Conservation (phyloP, 2,113 vertebrate species). For the Solea senegalensis region DNA sequence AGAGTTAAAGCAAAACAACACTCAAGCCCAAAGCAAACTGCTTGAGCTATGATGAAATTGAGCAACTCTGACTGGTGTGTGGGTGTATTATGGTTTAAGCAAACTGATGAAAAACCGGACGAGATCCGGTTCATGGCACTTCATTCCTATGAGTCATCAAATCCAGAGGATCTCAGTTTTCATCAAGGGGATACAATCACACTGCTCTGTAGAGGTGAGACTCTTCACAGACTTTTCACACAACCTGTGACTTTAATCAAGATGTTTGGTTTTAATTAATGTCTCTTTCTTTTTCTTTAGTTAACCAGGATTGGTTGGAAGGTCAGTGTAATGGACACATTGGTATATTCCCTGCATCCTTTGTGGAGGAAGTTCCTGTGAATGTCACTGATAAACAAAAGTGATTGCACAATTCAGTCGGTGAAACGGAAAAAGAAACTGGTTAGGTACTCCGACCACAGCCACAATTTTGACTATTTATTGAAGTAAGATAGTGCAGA, state of each 20-base stretch:
- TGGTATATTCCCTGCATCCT: conserved; percentile 92
- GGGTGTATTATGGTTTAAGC: conserved; percentile 25
- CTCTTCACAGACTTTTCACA: neutral
- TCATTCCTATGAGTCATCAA: conserved; percentile 85
- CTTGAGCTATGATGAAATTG: too few relatives aligned
- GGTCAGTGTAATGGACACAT: conserved; percentile 87
- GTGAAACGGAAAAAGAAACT: too few relatives aligned
- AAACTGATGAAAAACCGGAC: conserved; percentile 9
- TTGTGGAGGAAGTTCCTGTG: conserved; percentile 72
- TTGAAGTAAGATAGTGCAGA: neutral
- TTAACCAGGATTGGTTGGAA: conserved; percentile 94
- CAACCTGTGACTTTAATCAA: too few relatives aligned
- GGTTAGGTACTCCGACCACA: neutral
- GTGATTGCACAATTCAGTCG: neutral
- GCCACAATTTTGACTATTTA: neutral
- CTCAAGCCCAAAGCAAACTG: too few relatives aligned
- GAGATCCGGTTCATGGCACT: conserved; percentile 81
- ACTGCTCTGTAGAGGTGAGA: conserved; percentile 84
- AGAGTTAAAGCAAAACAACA: too few relatives aligned
- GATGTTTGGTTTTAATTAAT: neutral
- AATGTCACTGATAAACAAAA: conserved; percentile 2
- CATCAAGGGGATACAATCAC: conserved; percentile 86
- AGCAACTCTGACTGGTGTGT: too few relatives aligned
- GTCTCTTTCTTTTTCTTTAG: conserved; percentile 65
- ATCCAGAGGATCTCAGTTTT: conserved; percentile 91